Evolutionary conservation across 2,797 vertebrate species (phyloP).

Genomic region (Chrysocyon brachyurus): DNA sequence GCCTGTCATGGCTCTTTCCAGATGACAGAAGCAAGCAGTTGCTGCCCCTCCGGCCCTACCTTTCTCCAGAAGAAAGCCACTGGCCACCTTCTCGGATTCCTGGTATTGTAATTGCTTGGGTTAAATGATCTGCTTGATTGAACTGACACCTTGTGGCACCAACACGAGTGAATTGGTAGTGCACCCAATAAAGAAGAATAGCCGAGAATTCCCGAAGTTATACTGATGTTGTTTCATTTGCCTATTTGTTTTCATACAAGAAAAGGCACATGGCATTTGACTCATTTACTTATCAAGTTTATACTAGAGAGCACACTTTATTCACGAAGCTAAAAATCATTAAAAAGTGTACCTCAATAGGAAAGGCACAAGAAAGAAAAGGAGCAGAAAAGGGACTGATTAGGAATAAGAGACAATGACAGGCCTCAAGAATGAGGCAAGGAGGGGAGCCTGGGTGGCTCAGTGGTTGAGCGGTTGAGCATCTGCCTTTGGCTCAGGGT

Average conservation of each 20-base stretch:
- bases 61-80: background rate
- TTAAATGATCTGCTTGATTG: slow-evolving; percentile 14
- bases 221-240: background rate
- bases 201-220: background rate
- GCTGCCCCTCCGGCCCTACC: background rate
- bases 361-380: slow-evolving; percentile 31
- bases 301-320: background rate
- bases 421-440: background rate
- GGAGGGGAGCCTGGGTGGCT: background rate
- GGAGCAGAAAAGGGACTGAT: background rate
- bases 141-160: slow-evolving; percentile 57
- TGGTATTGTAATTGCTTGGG: background rate
- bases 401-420: background rate
- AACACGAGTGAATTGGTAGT: background rate
- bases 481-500: no score
- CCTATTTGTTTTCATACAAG: background rate
- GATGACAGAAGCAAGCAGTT: background rate
- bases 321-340: slow-evolving; percentile 6
- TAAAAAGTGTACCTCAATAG: background rate
- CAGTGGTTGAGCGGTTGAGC: no score
- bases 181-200: background rate
- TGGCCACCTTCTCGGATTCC: background rate
- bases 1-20: background rate
- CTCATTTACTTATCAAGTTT: background rate
- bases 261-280: background rate